phyloP scores from a whole-genome alignment of 2,113 vertebrate genomes.

The Misgurnus mizolepis region DNA sequence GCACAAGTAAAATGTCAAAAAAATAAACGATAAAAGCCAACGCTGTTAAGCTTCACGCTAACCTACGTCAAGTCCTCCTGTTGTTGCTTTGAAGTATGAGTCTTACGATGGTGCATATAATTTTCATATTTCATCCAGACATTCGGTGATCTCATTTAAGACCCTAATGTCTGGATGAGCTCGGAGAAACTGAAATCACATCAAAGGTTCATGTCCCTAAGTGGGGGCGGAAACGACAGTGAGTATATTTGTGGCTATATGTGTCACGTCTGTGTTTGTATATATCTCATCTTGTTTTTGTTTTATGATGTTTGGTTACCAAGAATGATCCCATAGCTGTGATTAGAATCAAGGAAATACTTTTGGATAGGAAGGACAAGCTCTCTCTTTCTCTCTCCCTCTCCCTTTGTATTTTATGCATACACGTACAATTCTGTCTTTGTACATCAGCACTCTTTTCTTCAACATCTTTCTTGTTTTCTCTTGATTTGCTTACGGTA shows the following conservation, averaged over 20 bases:
- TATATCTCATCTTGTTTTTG: slow-evolving; percentile 55
- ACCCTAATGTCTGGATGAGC: neutral
- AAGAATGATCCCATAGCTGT: slow-evolving; percentile 54
- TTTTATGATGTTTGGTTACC: slow-evolving; percentile 58
- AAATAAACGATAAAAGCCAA: neutral
- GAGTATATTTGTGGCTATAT: neutral
- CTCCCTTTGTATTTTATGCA: slow-evolving; percentile 1
- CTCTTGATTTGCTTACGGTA: slow-evolving; percentile 55
- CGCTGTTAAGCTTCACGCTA: neutral
- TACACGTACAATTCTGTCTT: slow-evolving; percentile 1
- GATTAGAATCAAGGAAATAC: slow-evolving; percentile 49
- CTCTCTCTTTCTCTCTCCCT: slow-evolving; percentile 14
- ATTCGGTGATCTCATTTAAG: slow-evolving; percentile 18
- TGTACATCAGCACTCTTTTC: neutral
- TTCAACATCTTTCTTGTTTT: slow-evolving; percentile 39
- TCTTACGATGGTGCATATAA: slow-evolving; percentile 12
- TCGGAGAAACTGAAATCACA: slow-evolving; percentile 8
- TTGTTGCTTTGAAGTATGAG: slow-evolving; percentile 9
- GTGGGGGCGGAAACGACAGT: slow-evolving; percentile 13
- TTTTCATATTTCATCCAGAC: slow-evolving; percentile 46
- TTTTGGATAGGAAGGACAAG: slow-evolving; percentile 17
- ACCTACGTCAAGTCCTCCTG: neutral
- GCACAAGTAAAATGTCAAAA: neutral
- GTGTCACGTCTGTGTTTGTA: slow-evolving; percentile 48
- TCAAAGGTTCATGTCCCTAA: slow-evolving; percentile 8